Evolutionary conservation across 2,113 vertebrate genomes (phyloP).

Genomic region (Engystomops pustulosus): DNA sequence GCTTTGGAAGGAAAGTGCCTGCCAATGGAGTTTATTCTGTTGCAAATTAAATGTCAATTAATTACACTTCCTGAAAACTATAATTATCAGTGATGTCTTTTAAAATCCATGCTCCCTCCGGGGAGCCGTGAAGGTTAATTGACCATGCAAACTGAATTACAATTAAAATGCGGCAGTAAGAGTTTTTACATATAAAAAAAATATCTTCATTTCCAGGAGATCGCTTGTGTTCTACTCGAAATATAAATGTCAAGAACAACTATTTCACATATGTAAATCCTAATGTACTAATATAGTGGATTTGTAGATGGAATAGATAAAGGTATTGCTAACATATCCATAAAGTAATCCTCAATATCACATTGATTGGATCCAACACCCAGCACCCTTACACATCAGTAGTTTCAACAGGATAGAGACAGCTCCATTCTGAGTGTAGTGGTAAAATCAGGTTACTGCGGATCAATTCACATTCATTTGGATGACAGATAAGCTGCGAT

Average conservation of each 20-base stretch:
- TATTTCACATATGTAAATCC: slow-evolving; percentile 8
- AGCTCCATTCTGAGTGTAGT: no score
- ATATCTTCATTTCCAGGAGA: neutral
- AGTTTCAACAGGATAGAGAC: no score
- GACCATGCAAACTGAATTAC: slow-evolving; percentile 56
- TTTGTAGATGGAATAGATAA: no score
- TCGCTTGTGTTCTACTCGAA: slow-evolving; percentile 12
- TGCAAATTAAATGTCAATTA: slow-evolving; percentile 59
- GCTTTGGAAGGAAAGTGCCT: neutral
- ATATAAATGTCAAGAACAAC: slow-evolving; percentile 21
- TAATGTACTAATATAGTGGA: no score
- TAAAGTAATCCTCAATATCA: no score
- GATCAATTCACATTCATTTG: no score
- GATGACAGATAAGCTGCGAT: no score
- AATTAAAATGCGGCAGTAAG: slow-evolving; percentile 45
- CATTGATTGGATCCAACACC: no score
- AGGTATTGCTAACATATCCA: no score
- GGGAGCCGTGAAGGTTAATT: slow-evolving; percentile 57
- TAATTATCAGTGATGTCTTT: slow-evolving; percentile 56
- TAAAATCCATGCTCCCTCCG: slow-evolving; percentile 50
- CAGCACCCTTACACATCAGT: no score
- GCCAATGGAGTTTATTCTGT: slow-evolving; percentile 49
- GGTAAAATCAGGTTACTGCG: no score
- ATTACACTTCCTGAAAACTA: slow-evolving; percentile 58
- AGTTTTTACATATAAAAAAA: slow-evolving; percentile 47